phyloP scores from a whole-genome alignment of 2,888 invertebrate genomes.

The Lomographa bimaculata region DNA sequence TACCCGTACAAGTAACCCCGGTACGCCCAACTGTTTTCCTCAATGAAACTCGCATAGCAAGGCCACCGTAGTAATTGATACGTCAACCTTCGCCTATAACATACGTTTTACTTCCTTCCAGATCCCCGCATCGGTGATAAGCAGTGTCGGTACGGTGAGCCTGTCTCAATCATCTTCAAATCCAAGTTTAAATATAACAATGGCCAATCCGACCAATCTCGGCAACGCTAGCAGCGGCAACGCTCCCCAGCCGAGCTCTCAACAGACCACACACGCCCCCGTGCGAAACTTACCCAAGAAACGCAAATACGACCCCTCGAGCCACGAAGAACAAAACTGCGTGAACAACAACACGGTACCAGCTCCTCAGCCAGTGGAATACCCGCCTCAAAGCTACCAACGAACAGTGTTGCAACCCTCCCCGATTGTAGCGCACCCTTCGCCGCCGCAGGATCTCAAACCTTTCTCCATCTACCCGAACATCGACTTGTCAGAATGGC shows the following conservation, averaged over 20 bases:
- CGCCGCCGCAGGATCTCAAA: constrained; percentile 83
- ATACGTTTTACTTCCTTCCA: constrained; percentile 45
- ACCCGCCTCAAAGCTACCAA: constrained; percentile 52
- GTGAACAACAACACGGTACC: constrained; percentile 65
- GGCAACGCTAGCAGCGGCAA: constrained; percentile 64
- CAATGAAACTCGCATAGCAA: constrained; percentile 20
- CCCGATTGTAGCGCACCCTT: constrained; percentile 67
- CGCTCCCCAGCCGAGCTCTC: constrained; percentile 50
- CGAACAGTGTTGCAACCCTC: constrained; percentile 64
- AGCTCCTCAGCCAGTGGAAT: constrained; percentile 53
- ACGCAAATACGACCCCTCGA: constrained; percentile 92
- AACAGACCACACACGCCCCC: constrained; percentile 79
- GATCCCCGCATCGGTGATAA: constrained; percentile 84
- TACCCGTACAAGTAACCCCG: constrained; percentile 1
- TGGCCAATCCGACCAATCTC: constrained; percentile 77
- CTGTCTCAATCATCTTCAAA: constrained; percentile 70
- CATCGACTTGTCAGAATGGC: constrained; percentile 96
- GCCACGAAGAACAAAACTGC: constrained; percentile 86
- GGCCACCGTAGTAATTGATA: constrained; percentile 5
- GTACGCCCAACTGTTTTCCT: constrained; percentile 24
- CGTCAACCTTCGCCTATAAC: background rate
- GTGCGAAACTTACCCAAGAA: constrained; percentile 96
- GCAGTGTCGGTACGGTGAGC: constrained; percentile 83
- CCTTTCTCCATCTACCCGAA: constrained; percentile 77
- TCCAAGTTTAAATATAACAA: constrained; percentile 65